phyloP scores from a whole-genome alignment of 2,797 vertebrate genomes.

The Schizothorax lantsangensis region DNA sequence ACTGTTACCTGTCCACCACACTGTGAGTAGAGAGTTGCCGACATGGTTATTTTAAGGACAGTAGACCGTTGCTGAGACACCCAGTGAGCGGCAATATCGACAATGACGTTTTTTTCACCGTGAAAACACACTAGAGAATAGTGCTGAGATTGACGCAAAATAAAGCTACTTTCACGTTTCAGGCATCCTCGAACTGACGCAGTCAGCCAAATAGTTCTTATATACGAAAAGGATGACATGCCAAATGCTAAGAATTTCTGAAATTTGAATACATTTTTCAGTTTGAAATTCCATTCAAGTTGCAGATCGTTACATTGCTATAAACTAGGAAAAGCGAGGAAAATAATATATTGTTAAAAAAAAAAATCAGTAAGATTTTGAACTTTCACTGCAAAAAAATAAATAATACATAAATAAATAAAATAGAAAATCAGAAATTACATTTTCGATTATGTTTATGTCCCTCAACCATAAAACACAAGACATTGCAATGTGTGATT shows the following conservation, averaged over 20 bases:
- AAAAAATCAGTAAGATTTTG: not conserved
- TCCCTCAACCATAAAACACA: not conserved
- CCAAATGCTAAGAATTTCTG: not conserved
- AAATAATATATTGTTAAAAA: not conserved
- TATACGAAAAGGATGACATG: not conserved
- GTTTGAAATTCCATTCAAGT: not conserved
- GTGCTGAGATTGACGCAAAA: not conserved
- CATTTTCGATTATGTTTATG: not conserved
- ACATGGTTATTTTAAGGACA: slow-evolving; percentile 16
- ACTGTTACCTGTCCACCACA: slow-evolving; percentile 10
- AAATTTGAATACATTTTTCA: not conserved
- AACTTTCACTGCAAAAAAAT: not conserved
- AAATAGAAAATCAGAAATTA: not conserved
- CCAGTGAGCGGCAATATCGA: not conserved
- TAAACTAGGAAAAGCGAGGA: not conserved
- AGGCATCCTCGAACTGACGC: not conserved
- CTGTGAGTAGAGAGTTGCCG: not conserved
- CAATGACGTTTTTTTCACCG: too few species aligned
- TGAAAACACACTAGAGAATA: not conserved
- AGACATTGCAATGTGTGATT: not conserved
- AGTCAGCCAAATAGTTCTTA: not conserved
- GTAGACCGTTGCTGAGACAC: slow-evolving; percentile 3
- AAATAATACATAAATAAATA: not conserved
- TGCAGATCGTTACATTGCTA: not conserved
- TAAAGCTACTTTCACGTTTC: not conserved